Evolutionary conservation across 2,888 invertebrate genomes (phyloP).

Genomic region (Idaea dimidiata): DNA sequence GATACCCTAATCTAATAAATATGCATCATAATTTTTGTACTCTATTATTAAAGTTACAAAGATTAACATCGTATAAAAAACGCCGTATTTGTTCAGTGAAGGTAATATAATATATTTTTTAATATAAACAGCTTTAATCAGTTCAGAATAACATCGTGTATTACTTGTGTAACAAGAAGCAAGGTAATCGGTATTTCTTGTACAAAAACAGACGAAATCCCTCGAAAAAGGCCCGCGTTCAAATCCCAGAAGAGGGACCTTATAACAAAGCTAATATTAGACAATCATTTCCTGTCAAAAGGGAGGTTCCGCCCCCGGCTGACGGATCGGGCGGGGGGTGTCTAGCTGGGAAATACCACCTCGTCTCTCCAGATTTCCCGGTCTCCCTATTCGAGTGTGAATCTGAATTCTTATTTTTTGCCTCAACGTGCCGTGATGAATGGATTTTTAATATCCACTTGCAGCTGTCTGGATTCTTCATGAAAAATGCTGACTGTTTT

Average conservation of each 20-base stretch:
- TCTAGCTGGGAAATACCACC: constrained; percentile 59
- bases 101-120: not conserved
- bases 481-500: constrained; percentile 54
- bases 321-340: constrained; percentile 46
- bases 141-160: not conserved
- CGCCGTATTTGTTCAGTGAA: not conserved
- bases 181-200: constrained; percentile 12
- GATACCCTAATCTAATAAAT: constrained; percentile 27
- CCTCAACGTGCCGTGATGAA: constrained; percentile 60
- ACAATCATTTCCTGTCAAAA: constrained; percentile 81
- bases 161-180: not conserved
- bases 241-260: constrained; percentile 73
- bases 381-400: constrained; percentile 71
- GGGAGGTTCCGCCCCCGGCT: constrained; percentile 57
- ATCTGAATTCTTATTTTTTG: constrained; percentile 75
- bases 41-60: constrained; percentile 36
- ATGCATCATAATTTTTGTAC: constrained; percentile 29
- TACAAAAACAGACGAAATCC: constrained; percentile 39
- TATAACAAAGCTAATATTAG: constrained; percentile 80
- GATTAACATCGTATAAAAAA: constrained; percentile 22
- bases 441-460: constrained; percentile 76
- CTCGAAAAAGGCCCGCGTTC: constrained; percentile 47
- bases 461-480: constrained; percentile 62
- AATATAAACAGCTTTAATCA: not conserved
- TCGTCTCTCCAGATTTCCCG: constrained; percentile 73